These are phyloP conservation scores for Protophormia terraenovae DNA, from an alignment of 2,888 invertebrate species.

Conservation along the genomic window DNA sequence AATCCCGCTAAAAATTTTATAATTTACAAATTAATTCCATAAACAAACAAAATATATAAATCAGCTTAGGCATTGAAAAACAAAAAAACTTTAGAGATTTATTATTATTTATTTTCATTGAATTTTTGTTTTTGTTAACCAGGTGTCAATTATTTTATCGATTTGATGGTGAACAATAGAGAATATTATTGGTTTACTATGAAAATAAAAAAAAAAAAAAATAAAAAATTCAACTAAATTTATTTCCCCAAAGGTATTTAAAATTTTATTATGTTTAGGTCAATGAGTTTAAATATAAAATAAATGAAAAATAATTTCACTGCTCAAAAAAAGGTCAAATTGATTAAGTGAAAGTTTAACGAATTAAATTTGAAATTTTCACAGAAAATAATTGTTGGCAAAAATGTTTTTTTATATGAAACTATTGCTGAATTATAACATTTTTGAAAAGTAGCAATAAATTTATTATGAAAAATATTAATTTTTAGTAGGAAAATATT, in stretches of 20 bases:
- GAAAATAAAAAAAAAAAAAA: neutral
- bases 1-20: neutral
- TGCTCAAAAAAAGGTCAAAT: too few relatives aligned
- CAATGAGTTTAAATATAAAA: constrained; percentile 2
- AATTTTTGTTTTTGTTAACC: constrained; percentile 22
- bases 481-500: too few relatives aligned
- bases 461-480: too few relatives aligned
- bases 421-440: too few relatives aligned
- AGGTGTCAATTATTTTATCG: constrained; percentile 51
- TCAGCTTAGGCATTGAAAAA: constrained; percentile 33
- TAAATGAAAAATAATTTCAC: neutral
- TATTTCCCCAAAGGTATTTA: neutral
- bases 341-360: neutral
- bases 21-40: constrained; percentile 49
- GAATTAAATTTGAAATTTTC: neutral
- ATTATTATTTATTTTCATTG: neutral
- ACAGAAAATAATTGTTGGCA: too few relatives aligned
- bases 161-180: neutral
- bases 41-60: constrained; percentile 29
- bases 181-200: constrained; percentile 28
- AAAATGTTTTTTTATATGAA: too few relatives aligned
- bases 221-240: neutral
- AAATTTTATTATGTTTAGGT: constrained; percentile 14
- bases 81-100: constrained; percentile 2
- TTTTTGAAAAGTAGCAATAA: too few relatives aligned